phyloP scores from a whole-genome alignment of 2,888 invertebrate species.

The Encarsia formosa region DNA sequence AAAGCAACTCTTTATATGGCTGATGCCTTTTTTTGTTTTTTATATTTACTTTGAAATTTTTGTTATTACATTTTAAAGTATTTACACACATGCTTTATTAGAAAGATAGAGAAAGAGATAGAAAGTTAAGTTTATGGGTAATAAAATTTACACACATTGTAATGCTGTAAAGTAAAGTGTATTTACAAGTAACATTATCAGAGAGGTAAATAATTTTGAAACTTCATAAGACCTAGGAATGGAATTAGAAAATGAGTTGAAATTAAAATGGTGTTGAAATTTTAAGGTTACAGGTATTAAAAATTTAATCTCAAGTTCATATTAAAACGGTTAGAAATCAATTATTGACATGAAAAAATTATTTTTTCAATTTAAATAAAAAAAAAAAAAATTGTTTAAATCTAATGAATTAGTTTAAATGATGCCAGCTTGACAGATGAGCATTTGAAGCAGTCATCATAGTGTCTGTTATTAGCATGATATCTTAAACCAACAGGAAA shows the following conservation, averaged over 20 bases:
- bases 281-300: too few species aligned
- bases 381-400: background rate
- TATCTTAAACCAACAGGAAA: slow-evolving; percentile 8
- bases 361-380: background rate
- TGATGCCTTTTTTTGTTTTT: too few species aligned
- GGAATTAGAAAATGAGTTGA: too few species aligned
- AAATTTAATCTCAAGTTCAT: background rate
- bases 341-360: background rate
- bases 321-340: background rate
- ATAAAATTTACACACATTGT: too few species aligned
- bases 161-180: too few species aligned
- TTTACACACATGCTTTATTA: background rate
- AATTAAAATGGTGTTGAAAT: too few species aligned
- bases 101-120: background rate
- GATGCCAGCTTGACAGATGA: slow-evolving; percentile 16
- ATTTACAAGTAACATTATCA: too few species aligned
- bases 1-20: slow-evolving; percentile 19
- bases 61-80: background rate
- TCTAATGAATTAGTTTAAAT: slow-evolving; percentile 5
- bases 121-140: too few species aligned
- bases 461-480: slow-evolving; percentile 13
- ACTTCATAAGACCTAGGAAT: too few species aligned
- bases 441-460: slow-evolving; percentile 15
- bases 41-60: background rate
- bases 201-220: too few species aligned